Percentiles rank a stretch among this genome's conserved stretches.
Evolutionary conservation across 2,888 invertebrate species (phyloP).

Genomic region (Zeuzera pyrina): DNA sequence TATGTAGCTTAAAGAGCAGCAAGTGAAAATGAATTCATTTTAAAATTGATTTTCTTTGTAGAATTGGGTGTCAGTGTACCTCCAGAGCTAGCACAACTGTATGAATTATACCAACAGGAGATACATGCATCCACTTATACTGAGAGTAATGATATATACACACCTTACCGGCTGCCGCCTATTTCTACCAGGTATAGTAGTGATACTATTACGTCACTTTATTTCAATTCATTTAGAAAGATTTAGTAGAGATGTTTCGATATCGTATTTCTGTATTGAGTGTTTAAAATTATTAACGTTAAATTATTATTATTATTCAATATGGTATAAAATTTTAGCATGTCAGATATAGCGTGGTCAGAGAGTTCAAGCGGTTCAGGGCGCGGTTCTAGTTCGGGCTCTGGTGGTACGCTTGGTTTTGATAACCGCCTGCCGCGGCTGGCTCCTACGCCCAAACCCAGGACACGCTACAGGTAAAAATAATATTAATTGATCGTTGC

Average conservation of each 20-base stretch:
- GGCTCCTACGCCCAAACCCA: slow-evolving; percentile 46
- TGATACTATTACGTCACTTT: background rate
- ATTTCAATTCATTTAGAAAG: background rate
- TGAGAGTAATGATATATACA: slow-evolving; percentile 72
- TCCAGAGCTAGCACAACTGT: slow-evolving; percentile 84
- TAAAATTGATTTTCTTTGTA: too few species aligned
- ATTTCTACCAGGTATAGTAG: slow-evolving; percentile 75
- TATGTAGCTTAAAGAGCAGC: too few species aligned
- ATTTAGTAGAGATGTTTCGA: too few species aligned
- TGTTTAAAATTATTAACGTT: background rate
- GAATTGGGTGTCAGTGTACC: slow-evolving; percentile 81
- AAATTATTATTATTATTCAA: slow-evolving; percentile 1
- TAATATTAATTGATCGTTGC: too few species aligned
- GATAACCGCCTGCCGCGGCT: slow-evolving; percentile 49
- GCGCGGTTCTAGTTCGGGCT: slow-evolving; percentile 64
- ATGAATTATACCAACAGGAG: slow-evolving; percentile 88
- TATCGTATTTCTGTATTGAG: background rate
- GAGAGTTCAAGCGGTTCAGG: slow-evolving; percentile 65
- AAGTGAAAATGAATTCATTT: too few species aligned
- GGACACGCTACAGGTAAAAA: slow-evolving; percentile 50
- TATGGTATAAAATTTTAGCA: too few species aligned
- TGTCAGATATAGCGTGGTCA: slow-evolving; percentile 63
- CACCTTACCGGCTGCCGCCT: slow-evolving; percentile 75
- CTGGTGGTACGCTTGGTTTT: slow-evolving; percentile 36
- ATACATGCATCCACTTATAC: slow-evolving; percentile 87